A percentile compares a stretch with the other conserved stretches of the same genome.
These are phyloP conservation scores for Clanis bilineata DNA, from an alignment of 2,888 invertebrate species.

Conservation along the genomic window DNA sequence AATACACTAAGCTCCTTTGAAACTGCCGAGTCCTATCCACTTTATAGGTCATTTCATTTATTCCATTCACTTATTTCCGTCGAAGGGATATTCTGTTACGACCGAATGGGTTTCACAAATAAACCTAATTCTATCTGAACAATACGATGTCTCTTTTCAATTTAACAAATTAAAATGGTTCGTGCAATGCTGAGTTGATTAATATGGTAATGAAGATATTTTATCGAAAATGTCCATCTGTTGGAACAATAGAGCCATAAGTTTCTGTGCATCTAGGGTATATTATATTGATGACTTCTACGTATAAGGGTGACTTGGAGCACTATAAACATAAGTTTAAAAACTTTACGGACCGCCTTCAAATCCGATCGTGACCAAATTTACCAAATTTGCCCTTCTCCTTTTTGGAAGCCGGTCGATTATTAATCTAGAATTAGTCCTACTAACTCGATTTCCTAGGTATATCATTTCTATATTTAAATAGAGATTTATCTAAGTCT, in stretches of 20 bases:
- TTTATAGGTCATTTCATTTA: constrained; percentile 77
- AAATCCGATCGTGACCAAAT: too few relatives aligned
- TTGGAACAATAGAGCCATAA: constrained; percentile 16
- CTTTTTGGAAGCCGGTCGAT: too few relatives aligned
- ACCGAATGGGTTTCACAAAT: constrained; percentile 73
- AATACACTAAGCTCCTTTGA: constrained; percentile 52
- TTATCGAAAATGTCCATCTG: constrained; percentile 27
- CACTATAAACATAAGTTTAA: too few relatives aligned
- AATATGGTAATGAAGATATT: constrained; percentile 33
- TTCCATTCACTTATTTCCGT: constrained; percentile 74
- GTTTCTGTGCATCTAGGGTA: too few relatives aligned
- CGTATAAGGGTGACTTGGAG: too few relatives aligned
- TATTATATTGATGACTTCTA: too few relatives aligned
- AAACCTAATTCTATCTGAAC: constrained; percentile 73
- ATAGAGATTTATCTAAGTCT: too few relatives aligned
- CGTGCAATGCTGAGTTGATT: constrained; percentile 40
- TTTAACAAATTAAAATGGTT: constrained; percentile 73
- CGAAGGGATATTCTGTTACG: constrained; percentile 72
- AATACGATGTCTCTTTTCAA: constrained; percentile 78
- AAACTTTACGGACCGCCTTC: too few relatives aligned
- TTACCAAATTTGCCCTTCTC: too few relatives aligned
- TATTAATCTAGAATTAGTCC: too few relatives aligned
- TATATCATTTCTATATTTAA: too few relatives aligned
- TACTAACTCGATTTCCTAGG: too few relatives aligned
- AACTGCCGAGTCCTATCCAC: constrained; percentile 68